Base-by-base conservation (phyloP, 2,797 vertebrate genomes). In the Euphonia xanthogaster region DNA sequence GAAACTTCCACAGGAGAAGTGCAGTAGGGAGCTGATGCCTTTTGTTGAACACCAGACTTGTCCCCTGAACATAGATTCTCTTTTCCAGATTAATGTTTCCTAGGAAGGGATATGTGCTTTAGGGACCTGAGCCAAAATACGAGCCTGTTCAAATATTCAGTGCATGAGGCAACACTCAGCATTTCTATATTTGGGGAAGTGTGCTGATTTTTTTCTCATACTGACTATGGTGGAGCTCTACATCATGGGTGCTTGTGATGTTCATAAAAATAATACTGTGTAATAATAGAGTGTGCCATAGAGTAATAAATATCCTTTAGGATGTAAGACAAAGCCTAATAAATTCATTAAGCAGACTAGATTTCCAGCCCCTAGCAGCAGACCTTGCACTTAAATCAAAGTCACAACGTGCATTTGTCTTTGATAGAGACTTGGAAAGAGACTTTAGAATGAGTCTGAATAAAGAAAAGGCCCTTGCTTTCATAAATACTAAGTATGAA, bases 171-270 rank as follows among this genome's bases (percentile, higher is more conserved):
- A 86, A 80, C 53, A 67, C 57, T 30, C 47, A 91, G 50, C 61
- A 72, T 75, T 91, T 94, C 93, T 94, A 65, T 93, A 94, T 91
- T 93, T 90, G 91, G 95, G 63, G 42, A 94, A 86, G 68, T 3
- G 44, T 71, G 74, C 25, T 79, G 37, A 4, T 37, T 76, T 84
- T 66, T 83, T 42, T 40, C 33, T 63, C 18, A 9, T 31, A 33
- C 28, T 53, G 55, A 14, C 35, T 57, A 2, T 22, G 53, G 57
- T 10, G 79, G 57, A 76, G 53, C 40, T 62, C 39, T 63, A 35
- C 24, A 67, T 93, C 61, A 82, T 0, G 7, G 5, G 16, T 58
- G 19, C 58, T 79, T 68, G 48, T 54, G 68, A 77, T 35, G 57
- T 71, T 89, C 14, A 1, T 75, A 84, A 81, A 66, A 95, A 86